A percentile compares a stretch with the other conserved stretches of the same genome.
These are phyloP conservation scores for Aplocera efformata DNA, from an alignment of 2,888 invertebrate species.

Conservation along the genomic window DNA sequence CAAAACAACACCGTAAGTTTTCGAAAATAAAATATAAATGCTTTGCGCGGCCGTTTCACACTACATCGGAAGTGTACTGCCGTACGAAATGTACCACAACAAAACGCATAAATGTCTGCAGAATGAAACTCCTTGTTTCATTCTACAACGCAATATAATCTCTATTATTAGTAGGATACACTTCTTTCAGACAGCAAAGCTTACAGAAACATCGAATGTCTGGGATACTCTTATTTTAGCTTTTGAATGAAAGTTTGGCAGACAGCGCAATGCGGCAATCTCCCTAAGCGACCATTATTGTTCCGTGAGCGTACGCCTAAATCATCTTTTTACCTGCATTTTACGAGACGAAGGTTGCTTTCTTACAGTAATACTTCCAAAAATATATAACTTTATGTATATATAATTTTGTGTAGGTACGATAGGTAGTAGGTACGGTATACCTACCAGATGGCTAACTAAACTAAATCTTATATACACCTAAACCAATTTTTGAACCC, in stretches of 20 bases:
- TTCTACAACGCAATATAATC: conserved; percentile 23
- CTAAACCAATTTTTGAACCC: no score
- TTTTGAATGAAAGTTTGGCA: conserved; percentile 28
- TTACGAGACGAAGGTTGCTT: no score
- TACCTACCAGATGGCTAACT: no score
- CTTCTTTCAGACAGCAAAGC: conserved; percentile 12
- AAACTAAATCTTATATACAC: no score
- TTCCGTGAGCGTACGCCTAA: conserved; percentile 24
- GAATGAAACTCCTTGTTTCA: conserved; percentile 10
- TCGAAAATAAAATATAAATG: not conserved
- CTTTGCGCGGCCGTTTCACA: conserved; percentile 29
- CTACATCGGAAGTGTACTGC: conserved; percentile 29
- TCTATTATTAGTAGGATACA: conserved; percentile 20
- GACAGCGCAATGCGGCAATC: conserved; percentile 40
- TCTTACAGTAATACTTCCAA: no score
- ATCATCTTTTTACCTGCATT: no score
- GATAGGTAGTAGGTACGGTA: no score
- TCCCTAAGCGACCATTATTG: conserved; percentile 19
- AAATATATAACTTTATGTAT: no score
- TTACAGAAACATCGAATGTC: not conserved
- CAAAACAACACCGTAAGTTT: no score
- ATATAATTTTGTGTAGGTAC: no score
- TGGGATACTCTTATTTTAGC: conserved; percentile 7
- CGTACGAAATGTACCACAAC: conserved; percentile 12
- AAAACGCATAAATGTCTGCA: conserved; percentile 25